Base-by-base conservation (phyloP, 1,140 invertebrate genomes). In the Meloidogyne hapla region DNA sequence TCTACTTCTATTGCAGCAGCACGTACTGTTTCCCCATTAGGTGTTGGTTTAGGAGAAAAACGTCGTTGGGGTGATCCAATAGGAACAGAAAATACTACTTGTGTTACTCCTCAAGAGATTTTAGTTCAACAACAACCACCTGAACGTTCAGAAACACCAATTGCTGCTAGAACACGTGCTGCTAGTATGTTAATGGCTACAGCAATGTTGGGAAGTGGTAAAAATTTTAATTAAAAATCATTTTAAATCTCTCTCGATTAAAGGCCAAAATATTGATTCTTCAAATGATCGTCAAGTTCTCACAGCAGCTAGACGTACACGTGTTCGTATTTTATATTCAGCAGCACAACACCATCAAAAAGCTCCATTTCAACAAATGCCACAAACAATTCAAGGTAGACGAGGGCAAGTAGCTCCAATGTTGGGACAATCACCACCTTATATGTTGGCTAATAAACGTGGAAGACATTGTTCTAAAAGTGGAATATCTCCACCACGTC, bases 301-400 rank as follows among this genome's bases (percentile, higher is more conserved):
- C 23, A 77, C 42, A n/a, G 78, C 67, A 2, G 76, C 76, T 38
- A 79, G 79, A 25, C 77, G 79, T 18, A 80, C 79, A 25, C 79
- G 79, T 18, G 79, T 80, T n/a, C 80, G 79, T n/a, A 79, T 80
- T 48, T 56, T 80, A 70, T 80, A 81, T 42, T 71, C 79, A 13
- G 12, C 63, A 6, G 13, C 40, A 3, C 69, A 74, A 4, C 56
- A 76, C 13, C 63, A 45, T 21, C 28, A 28, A 8, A 21, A 33
- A 18, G 74, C 63, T 23, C 1, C 42, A 38, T 26, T 28, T 42
- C 70, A 73, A 18, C 70, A 63, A 23, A 42, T 12, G 13, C n/a
- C 68, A 56, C 66, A 18, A 25, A 25, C 21, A 25, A 28, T 64
- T n/a, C 42, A 38, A 26, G 63, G 67, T 13, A 62, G 28, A 48